Percentiles rank a stretch among this genome's conserved stretches.
phyloP scores from a whole-genome alignment of 2,888 invertebrate genomes.

The Cheilosia impressa region DNA sequence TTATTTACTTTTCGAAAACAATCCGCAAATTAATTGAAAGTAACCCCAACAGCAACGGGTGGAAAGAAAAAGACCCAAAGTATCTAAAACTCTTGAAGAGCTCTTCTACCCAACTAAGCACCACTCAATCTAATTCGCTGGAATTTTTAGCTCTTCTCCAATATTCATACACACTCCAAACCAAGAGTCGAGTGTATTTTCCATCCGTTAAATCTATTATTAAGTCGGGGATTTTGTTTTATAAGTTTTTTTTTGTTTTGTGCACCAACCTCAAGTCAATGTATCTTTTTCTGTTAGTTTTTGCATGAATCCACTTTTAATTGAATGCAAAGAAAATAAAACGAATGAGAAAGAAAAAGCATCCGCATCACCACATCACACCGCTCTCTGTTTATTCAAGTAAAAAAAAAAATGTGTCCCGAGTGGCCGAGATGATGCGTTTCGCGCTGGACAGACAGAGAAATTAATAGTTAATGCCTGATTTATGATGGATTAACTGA shows the following conservation, averaged over 20 bases:
- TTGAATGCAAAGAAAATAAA: slow-evolving; percentile 43
- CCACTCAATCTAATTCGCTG: slow-evolving; percentile 56
- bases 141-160: slow-evolving; percentile 32
- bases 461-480: slow-evolving; percentile 75
- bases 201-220: slow-evolving; percentile 57
- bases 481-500: slow-evolving; percentile 75
- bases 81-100: slow-evolving; percentile 11
- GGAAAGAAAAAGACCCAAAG: background rate
- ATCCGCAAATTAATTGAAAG: slow-evolving; percentile 48
- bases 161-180: slow-evolving; percentile 32
- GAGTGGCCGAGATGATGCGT: slow-evolving; percentile 5
- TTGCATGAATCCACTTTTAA: slow-evolving; percentile 50
- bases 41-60: slow-evolving; percentile 4
- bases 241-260: background rate
- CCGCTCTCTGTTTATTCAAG: slow-evolving; percentile 42
- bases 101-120: slow-evolving; percentile 25
- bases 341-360: slow-evolving; percentile 18
- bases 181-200: slow-evolving; percentile 43
- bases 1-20: slow-evolving; percentile 21
- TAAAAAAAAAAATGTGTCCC: background rate
- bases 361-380: slow-evolving; percentile 16
- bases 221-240: slow-evolving; percentile 10
- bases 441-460: slow-evolving; percentile 33
- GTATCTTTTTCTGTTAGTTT: slow-evolving; percentile 33
- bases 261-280: slow-evolving; percentile 38